Evolutionary conservation across 2,113 vertebrate genomes (phyloP).

Genomic region (Scomber scombrus): DNA sequence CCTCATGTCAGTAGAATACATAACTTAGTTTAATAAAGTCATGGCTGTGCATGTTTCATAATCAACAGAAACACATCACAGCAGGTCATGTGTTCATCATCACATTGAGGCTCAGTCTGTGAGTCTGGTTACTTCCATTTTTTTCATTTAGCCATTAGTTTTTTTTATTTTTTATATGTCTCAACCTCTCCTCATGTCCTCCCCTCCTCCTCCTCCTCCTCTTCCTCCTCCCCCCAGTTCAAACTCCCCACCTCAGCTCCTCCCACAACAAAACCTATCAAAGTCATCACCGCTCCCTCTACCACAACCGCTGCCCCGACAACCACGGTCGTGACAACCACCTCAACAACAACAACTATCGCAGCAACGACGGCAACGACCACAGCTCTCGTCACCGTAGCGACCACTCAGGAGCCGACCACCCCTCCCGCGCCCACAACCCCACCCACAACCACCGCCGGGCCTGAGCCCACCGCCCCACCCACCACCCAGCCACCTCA

Average conservation of each 20-base stretch:
- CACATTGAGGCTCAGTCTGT: constrained; percentile 43
- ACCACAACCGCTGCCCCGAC: constrained; percentile 55
- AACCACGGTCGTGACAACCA: constrained; percentile 35
- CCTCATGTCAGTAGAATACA: neutral
- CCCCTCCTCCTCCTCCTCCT: constrained; percentile 51
- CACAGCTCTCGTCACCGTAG: constrained; percentile 29
- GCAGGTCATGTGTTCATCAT: constrained; percentile 35
- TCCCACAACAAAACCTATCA: constrained; percentile 72
- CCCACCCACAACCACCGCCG: constrained; percentile 39
- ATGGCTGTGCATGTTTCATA: constrained; percentile 28
- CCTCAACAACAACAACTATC: constrained; percentile 5
- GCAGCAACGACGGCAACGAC: constrained; percentile 37
- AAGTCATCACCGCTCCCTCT: constrained; percentile 65
- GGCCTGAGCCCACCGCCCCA: constrained; percentile 29
- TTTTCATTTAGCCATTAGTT: constrained; percentile 40
- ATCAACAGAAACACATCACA: constrained; percentile 33
- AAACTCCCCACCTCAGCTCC: constrained; percentile 82
- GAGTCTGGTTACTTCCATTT: constrained; percentile 36
- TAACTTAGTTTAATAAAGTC: constrained; percentile 11
- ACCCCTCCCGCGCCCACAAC: constrained; percentile 11
- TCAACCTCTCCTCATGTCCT: constrained; percentile 54
- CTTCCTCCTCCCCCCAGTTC: constrained; percentile 71
- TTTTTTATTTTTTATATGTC: constrained; percentile 62
- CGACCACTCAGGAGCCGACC: constrained; percentile 53
- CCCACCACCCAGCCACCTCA: constrained; percentile 38